phyloP scores from a whole-genome alignment of 2,113 vertebrate genomes.

The Phodopus roborovskii region DNA sequence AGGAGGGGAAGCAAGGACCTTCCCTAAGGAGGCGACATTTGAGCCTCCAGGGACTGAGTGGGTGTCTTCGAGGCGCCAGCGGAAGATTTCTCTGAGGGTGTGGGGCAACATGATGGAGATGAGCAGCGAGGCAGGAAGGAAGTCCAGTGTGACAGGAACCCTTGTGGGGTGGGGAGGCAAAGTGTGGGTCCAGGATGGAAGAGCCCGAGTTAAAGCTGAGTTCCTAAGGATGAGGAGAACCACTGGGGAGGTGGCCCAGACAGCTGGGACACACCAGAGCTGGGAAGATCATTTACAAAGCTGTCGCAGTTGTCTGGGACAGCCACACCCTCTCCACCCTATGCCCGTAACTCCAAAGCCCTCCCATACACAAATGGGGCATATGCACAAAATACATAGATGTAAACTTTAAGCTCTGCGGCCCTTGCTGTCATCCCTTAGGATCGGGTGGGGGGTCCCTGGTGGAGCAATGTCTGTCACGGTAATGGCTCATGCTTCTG shows the following conservation, averaged over 20 bases:
- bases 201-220: neutral
- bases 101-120: neutral
- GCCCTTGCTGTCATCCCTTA: neutral
- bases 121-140: neutral
- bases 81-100: neutral
- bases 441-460: neutral
- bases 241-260: neutral
- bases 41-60: slow-evolving; percentile 10
- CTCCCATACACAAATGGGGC: neutral
- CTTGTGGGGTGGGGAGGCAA: neutral
- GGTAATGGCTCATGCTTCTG: neutral
- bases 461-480: neutral
- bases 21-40: slow-evolving; percentile 44
- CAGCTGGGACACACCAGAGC: neutral
- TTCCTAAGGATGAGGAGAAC: neutral
- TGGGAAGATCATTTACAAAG: neutral
- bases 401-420: neutral
- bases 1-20: neutral
- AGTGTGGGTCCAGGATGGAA: neutral
- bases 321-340: neutral
- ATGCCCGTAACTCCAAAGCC: neutral
- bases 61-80: slow-evolving; percentile 40
- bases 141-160: neutral
- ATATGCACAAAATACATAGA: neutral
- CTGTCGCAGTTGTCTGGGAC: neutral